Base-by-base conservation (phyloP, 2,113 vertebrate species). In the Ammodytes dubius region DNA sequence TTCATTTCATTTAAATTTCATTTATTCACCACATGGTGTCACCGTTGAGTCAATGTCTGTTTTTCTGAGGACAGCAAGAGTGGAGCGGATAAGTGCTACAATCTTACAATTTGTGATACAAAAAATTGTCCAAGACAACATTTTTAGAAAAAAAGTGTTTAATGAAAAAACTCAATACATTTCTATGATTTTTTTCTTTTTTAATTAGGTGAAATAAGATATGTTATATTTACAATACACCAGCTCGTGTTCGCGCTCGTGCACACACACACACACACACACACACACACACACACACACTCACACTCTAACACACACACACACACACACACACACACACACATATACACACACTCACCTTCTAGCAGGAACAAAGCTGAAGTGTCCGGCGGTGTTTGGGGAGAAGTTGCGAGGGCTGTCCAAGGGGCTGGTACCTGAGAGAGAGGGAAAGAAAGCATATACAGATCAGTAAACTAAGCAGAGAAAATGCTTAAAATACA, bases 351-450 rank as follows among this genome's bases (percentile, higher is more conserved):
- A 66, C 45, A 56, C 73, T 97, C 94, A 99, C 98, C 98, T 99
- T 88, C 98, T 96, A 12, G 97, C 96, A 80, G 97, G 97, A 85
- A 98, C 94, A 84, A 99, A 99, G 91, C 97, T 99, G 95, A 99
- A 99, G 88, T 99, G 98, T 81, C 96, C 97, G 42, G 97, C 97
- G n/a, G 97, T 94, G 96, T 95, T 99, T 45, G 98, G 98, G 88
- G 98, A 99, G 92, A 99, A 99, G 94, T 99, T 99, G 49, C 98
- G 95, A 71, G 98, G 98, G 83, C 98, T 99, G 90, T 99, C 98
- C 95, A 98, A 88, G 4, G 98, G 98, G 90, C 98, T 99, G 95
- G 96, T 97, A 68, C 97, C 98, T 99, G 94, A 84, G 17, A 57
- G 39, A 79, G 37, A 42, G 17, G 12, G 52, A 19, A 9, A 13